These are phyloP conservation scores for Enteromius afrohamiltoni DNA, from an alignment of 2,797 vertebrate species.

Conservation along the genomic window DNA sequence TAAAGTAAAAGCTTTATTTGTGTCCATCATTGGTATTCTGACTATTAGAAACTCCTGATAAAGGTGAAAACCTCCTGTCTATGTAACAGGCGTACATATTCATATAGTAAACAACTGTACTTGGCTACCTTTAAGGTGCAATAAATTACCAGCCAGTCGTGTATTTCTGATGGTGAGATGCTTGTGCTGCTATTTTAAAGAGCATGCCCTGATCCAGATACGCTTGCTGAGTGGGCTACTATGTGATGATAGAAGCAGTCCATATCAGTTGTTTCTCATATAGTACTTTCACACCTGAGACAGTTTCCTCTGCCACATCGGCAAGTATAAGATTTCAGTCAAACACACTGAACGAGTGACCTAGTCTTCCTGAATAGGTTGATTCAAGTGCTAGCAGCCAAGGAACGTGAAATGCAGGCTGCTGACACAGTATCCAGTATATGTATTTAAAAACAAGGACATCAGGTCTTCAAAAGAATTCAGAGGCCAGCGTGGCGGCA, in stretches of 20 bases:
- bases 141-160: background rate
- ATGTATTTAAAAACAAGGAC: conserved; percentile 19
- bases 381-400: background rate
- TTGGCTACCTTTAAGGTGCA: background rate
- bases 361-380: background rate
- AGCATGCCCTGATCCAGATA: conserved; percentile 1
- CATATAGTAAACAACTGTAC: background rate
- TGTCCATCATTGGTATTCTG: background rate
- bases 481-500: background rate
- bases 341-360: background rate
- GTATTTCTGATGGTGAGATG: background rate
- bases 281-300: background rate
- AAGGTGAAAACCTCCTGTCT: background rate
- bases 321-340: background rate
- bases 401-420: conserved; percentile 7
- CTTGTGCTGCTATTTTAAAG: conserved; percentile 25
- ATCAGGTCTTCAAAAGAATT: background rate
- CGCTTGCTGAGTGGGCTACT: background rate
- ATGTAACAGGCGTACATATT: background rate
- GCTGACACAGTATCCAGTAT: background rate
- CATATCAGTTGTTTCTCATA: conserved; percentile 26
- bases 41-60: background rate
- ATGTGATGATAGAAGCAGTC: background rate
- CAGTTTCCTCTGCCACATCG: background rate
- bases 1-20: background rate